Evolutionary conservation across 2,888 invertebrate genomes (phyloP).

Genomic region (Camptogramma bilineatum): DNA sequence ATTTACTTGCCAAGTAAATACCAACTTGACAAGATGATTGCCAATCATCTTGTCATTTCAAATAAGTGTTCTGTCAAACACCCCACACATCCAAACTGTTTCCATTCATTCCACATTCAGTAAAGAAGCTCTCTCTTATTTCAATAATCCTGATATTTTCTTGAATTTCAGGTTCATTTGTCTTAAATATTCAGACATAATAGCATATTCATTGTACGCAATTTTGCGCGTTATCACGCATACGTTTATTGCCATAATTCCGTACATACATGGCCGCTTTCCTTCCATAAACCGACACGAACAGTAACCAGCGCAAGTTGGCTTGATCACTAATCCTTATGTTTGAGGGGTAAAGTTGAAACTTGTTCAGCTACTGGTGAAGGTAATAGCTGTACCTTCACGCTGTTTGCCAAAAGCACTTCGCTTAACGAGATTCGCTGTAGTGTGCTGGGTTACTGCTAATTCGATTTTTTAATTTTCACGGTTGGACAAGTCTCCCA

Average conservation of each 20-base stretch:
- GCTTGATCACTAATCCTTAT: conserved; percentile 23
- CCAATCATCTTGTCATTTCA: conserved; percentile 15
- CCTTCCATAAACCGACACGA: conserved; percentile 50
- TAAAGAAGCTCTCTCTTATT: conserved; percentile 2
- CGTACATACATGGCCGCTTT: conserved; percentile 48
- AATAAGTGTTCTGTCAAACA: background rate
- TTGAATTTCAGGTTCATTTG: conserved; percentile 17
- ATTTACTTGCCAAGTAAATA: conserved; percentile 8
- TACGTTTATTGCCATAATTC: conserved; percentile 53
- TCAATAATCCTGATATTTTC: conserved; percentile 9
- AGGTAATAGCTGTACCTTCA: conserved; percentile 66
- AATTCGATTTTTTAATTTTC: conserved; percentile 43
- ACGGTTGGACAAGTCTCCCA: conserved; percentile 7
- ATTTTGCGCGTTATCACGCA: conserved; percentile 45
- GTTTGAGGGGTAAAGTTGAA: conserved; percentile 25
- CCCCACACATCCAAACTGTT: background rate
- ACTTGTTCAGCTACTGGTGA: conserved; percentile 20
- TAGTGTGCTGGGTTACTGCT: conserved; percentile 45
- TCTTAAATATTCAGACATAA: conserved; percentile 19
- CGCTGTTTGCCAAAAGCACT: conserved; percentile 66
- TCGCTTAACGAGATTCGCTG: conserved; percentile 58
- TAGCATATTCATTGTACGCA: conserved; percentile 33
- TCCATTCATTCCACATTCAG: conserved; percentile 6
- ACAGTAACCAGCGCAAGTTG: conserved; percentile 38
- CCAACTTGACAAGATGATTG: too few relatives aligned